These are phyloP conservation scores for Crematogaster levior DNA, from an alignment of 2,888 invertebrate species.

Conservation along the genomic window DNA sequence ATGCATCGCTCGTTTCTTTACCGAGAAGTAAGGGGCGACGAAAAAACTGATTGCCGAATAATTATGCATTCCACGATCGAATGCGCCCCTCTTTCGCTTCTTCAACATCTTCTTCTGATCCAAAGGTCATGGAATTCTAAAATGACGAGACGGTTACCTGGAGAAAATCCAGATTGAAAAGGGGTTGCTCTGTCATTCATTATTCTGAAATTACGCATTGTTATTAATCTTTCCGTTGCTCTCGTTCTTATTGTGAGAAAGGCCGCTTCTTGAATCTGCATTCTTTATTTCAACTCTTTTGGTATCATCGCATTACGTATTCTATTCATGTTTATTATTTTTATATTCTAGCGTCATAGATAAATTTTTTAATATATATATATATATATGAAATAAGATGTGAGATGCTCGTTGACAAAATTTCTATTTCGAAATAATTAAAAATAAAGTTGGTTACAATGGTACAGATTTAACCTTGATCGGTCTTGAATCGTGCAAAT, in stretches of 20 bases:
- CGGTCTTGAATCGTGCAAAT: not conserved
- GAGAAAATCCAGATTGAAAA: constrained; percentile 24
- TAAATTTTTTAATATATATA: constrained; percentile 1
- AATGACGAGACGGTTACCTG: constrained; percentile 32
- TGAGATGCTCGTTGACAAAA: no score
- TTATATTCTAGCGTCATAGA: not conserved
- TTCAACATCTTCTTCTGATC: constrained; percentile 16
- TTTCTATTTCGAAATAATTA: no score
- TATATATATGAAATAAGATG: no score
- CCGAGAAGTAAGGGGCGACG: constrained; percentile 53
- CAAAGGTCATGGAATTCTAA: constrained; percentile 31
- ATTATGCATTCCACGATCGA: constrained; percentile 66
- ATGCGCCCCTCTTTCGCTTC: constrained; percentile 46
- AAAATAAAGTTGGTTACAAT: not conserved
- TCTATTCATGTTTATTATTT: not conserved
- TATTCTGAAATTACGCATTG: constrained; percentile 27
- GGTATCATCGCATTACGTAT: not conserved
- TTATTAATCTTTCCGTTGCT: constrained; percentile 38
- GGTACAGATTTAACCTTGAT: not conserved
- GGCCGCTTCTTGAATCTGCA: constrained; percentile 10
- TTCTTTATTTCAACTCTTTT: not conserved
- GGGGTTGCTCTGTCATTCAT: constrained; percentile 31
- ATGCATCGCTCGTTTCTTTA: constrained; percentile 53
- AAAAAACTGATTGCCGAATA: constrained; percentile 69
- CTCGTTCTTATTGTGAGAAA: constrained; percentile 12